Percentiles rank a stretch among this genome's conserved stretches.
Conservation (phyloP, 2,888 invertebrate genomes). For the Poecilus cupreus region DNA sequence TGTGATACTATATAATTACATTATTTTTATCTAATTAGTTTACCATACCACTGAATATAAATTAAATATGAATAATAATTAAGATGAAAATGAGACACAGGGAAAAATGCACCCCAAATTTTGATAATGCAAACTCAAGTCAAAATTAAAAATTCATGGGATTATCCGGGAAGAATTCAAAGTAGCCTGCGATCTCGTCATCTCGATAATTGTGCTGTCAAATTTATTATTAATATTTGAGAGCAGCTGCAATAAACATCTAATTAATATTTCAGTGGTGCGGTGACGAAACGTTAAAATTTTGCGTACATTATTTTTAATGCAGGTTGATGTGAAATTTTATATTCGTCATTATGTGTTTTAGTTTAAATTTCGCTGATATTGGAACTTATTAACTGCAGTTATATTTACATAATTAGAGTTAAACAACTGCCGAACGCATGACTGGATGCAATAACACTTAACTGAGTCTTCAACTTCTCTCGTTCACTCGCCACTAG, state of each 20-base stretch:
- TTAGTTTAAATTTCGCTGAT: neutral
- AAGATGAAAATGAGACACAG: neutral
- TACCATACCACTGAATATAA: neutral
- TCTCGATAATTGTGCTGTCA: slow-evolving; percentile 3
- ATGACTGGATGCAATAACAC: neutral
- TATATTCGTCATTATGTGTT: slow-evolving; percentile 6
- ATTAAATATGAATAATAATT: slow-evolving; percentile 24
- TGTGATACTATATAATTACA: too few species aligned
- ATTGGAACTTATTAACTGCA: slow-evolving; percentile 29
- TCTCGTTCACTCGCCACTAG: too few species aligned
- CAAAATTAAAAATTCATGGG: slow-evolving; percentile 3
- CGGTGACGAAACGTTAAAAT: slow-evolving; percentile 8
- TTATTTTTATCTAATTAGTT: too few species aligned
- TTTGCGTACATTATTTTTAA: neutral
- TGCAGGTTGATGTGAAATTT: neutral
- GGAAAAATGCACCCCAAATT: neutral
- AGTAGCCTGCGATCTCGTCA: too few species aligned
- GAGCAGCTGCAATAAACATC: neutral
- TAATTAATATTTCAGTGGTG: neutral
- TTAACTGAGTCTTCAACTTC: neutral
- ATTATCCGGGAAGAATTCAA: neutral
- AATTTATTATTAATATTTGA: neutral
- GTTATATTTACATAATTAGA: slow-evolving; percentile 45
- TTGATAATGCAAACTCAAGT: neutral
- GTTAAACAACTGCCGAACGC: neutral